phyloP scores from a whole-genome alignment of 2,888 invertebrate genomes.

The Chrysomela aeneicollis region DNA sequence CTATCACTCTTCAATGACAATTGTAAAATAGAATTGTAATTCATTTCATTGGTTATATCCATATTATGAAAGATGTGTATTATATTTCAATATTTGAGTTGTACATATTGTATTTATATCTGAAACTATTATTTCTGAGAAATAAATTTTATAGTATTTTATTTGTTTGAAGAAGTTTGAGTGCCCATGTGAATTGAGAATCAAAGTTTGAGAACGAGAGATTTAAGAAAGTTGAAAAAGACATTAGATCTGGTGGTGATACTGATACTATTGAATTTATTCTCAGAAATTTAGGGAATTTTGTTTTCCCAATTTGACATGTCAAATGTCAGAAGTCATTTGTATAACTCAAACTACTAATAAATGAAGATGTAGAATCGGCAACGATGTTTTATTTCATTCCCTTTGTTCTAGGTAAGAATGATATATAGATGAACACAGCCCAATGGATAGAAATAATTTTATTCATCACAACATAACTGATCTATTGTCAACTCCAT shows the following conservation, averaged over 20 bases:
- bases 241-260: neutral
- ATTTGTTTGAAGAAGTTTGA: conserved; percentile 15
- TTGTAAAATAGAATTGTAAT: conserved; percentile 30
- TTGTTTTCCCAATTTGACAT: neutral
- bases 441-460: too few species aligned
- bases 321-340: conserved; percentile 1
- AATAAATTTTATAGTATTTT: conserved; percentile 40
- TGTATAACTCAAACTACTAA: neutral
- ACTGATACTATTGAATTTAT: neutral
- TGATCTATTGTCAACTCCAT: too few species aligned
- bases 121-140: conserved; percentile 17
- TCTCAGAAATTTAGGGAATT: conserved; percentile 1
- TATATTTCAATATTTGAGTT: conserved; percentile 35
- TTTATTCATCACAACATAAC: too few species aligned
- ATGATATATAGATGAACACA: too few species aligned
- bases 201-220: too few species aligned
- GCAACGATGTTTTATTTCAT: neutral
- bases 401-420: too few species aligned
- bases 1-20: conserved; percentile 14
- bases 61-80: conserved; percentile 38
- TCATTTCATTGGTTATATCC: conserved; percentile 23
- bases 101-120: conserved; percentile 43
- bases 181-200: neutral
- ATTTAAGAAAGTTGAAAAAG: too few species aligned
- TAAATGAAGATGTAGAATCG: neutral